phyloP scores from a whole-genome alignment of 2,797 vertebrate genomes.

The Phalloptychus januarius region DNA sequence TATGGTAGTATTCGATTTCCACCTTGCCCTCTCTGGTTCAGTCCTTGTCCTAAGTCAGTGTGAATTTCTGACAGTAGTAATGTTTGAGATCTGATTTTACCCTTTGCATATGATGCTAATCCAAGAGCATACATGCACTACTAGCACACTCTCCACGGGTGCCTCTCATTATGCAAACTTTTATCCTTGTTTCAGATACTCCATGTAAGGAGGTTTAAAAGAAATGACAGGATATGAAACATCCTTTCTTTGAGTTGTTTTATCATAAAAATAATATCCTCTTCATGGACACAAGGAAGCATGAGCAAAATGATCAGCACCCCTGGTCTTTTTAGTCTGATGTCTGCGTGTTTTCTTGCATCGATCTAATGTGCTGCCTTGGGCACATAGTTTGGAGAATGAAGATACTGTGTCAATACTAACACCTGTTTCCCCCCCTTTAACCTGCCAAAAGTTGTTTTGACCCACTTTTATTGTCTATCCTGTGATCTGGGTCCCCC shows the following conservation, averaged over 20 bases:
- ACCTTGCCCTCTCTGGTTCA: constrained; percentile 73
- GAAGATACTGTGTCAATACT: constrained; percentile 42
- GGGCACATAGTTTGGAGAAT: constrained; percentile 46
- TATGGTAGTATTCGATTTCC: constrained; percentile 80
- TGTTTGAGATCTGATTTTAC: constrained; percentile 40
- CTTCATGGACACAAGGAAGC: constrained; percentile 7
- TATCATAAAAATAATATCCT: background rate
- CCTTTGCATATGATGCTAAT: constrained; percentile 43
- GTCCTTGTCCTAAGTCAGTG: constrained; percentile 66
- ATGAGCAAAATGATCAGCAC: constrained; percentile 17
- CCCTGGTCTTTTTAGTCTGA: constrained; percentile 25
- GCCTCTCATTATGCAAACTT: constrained; percentile 18
- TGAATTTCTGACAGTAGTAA: constrained; percentile 59
- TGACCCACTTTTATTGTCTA: constrained; percentile 47
- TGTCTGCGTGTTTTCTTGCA: constrained; percentile 34
- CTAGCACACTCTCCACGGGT: background rate
- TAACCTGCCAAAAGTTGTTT: constrained; percentile 36
- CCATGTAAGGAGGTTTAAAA: background rate
- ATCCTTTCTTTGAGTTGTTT: background rate
- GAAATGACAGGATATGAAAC: background rate
- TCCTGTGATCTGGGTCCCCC: constrained; percentile 57
- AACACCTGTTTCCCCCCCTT: constrained; percentile 35
- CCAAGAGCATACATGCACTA: constrained; percentile 34
- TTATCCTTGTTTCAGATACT: background rate
- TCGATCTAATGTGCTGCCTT: constrained; percentile 37